Evolutionary conservation across 2,113 vertebrate genomes (phyloP), one percentile per base, ranked within the genome.

Genomic region (Salvator merianae): DNA sequence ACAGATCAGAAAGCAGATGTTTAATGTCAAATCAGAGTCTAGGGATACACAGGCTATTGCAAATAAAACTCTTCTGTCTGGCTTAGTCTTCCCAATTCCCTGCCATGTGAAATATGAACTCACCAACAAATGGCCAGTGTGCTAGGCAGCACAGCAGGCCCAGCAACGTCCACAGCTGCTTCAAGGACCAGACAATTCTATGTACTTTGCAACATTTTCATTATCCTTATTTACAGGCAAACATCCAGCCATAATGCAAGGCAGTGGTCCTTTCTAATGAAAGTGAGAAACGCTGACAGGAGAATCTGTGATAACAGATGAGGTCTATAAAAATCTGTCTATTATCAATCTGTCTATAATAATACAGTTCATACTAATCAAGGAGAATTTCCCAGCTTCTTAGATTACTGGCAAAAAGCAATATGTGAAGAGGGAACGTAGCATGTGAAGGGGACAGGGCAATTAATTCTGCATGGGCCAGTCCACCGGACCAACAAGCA

Each of bases 1-100:
- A 95, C 93, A 95, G 93, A 95, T 95, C 96, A 96, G 89, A 93
- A 95, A 97, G 93, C 97, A 98, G 96, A 97, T 97, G 97, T 96
- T 98, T 95, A 94, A 95, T 94, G 94, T 94, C 95, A 95, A 94
- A 95, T 94, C 95, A 94, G 94, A 94, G 95, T 95, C 95, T 90
- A 93, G 92, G 93, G 93, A 96, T 93, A 93, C 72, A 86, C 4
- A 93, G 85, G 89, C 91, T 95, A 94, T 90, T 88, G 91, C 89
- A 96, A 96, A 95, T 95, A 93, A 94, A 95, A 94, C 88, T 93
- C 94, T 94, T 93, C 91, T 96, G 89, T 95, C 93, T 95, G n/a
- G 91, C 93, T 95, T 94, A 93, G 94, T 95, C 93, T 94, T 93
- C 94, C 93, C 90, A 95, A 91, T 95, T 95, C 93, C 94, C 94